phyloP scores from a whole-genome alignment of 1,140 invertebrate species.

The Diabrotica undecimpunctata region DNA sequence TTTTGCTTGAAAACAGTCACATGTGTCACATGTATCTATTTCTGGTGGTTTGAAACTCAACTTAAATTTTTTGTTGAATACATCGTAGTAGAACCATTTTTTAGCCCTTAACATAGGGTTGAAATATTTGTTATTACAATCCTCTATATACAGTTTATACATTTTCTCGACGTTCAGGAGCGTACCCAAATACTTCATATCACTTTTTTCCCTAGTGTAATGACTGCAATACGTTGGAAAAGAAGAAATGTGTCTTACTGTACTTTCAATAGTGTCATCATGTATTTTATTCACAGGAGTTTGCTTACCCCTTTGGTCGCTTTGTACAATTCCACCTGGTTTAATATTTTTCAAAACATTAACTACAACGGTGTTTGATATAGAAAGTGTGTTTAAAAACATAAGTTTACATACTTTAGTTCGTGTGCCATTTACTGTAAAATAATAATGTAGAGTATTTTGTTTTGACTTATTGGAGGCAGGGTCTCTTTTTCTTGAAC shows the following conservation, averaged over 20 bases:
- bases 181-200: too few species aligned
- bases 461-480: slow-evolving; percentile 14
- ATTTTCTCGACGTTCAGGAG: too few species aligned
- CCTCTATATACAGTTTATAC: too few species aligned
- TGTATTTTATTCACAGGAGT: slow-evolving; percentile 3
- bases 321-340: neutral
- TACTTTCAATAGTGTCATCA: neutral
- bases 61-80: too few species aligned
- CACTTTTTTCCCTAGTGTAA: slow-evolving; percentile 3
- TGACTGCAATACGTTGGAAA: neutral
- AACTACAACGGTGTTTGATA: slow-evolving; percentile 3
- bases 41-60: too few species aligned
- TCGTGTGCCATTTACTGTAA: slow-evolving; percentile 9
- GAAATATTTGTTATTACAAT: too few species aligned
- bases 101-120: too few species aligned
- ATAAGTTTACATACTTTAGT: slow-evolving; percentile 9
- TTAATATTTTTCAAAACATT: neutral
- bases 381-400: neutral
- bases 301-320: neutral
- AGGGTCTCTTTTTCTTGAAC: slow-evolving; percentile 11
- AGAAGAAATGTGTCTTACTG: slow-evolving; percentile 1
- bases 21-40: too few species aligned
- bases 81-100: too few species aligned
- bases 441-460: slow-evolving; percentile 10
- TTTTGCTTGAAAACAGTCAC: too few species aligned